Percentiles rank a stretch among this genome's conserved stretches.
Conservation (phyloP, 2,888 invertebrate genomes). For the Tiphia femorata region DNA sequence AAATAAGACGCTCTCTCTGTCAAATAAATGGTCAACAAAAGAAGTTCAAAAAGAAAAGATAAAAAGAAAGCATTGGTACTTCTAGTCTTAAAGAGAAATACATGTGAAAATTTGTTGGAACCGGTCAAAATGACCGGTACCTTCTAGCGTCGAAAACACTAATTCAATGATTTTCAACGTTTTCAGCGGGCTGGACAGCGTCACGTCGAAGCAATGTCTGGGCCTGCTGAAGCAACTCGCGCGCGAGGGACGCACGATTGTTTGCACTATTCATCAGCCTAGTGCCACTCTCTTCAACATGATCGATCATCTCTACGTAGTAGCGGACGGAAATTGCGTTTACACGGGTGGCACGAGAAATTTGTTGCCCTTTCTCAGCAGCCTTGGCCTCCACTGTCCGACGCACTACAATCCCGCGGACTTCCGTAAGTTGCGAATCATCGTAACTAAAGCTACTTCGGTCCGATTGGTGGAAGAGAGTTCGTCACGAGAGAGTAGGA, state of each 20-base stretch:
- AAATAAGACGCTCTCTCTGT: no score
- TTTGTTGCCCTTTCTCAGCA: conserved; percentile 82
- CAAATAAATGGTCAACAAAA: no score
- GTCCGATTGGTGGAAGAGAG: not conserved
- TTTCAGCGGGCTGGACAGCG: conserved; percentile 83
- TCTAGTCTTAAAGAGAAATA: no score
- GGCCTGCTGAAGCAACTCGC: conserved; percentile 85
- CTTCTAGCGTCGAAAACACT: no score
- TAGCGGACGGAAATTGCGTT: conserved; percentile 84
- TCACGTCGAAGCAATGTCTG: conserved; percentile 86
- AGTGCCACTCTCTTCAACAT: conserved; percentile 87
- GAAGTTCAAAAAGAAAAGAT: no score
- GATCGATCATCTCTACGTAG: conserved; percentile 89
- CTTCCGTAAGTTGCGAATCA: conserved; percentile 76
- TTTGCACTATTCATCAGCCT: conserved; percentile 93
- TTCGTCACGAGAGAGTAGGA: no score
- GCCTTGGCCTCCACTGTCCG: conserved; percentile 82
- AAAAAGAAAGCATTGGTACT: no score
- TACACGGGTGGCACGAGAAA: conserved; percentile 84
- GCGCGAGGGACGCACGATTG: conserved; percentile 85
- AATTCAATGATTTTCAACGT: no score
- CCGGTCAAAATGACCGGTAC: no score
- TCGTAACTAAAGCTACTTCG: conserved; percentile 10
- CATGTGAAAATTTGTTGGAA: no score
- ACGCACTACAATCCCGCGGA: conserved; percentile 93